Evolutionary conservation across 2,113 vertebrate genomes (phyloP).

Genomic region (Phoxinus phoxinus): DNA sequence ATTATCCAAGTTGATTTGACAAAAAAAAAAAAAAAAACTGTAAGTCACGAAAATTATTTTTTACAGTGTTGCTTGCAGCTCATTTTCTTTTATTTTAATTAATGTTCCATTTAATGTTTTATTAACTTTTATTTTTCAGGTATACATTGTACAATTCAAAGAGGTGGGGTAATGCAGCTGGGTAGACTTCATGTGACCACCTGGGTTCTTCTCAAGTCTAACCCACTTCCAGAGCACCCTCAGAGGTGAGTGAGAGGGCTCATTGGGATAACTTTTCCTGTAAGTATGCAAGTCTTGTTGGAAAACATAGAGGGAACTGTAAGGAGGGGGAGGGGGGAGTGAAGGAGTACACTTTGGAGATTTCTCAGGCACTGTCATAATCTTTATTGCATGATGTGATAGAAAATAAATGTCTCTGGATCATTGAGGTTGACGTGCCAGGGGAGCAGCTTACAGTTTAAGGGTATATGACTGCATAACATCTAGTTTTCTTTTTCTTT

Average conservation of each 20-base stretch:
- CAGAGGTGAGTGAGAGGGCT: neutral
- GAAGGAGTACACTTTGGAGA: neutral
- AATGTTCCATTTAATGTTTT: neutral
- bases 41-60: no score
- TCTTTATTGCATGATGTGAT: constrained; percentile 20
- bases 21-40: no score
- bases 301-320: neutral
- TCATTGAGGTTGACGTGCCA: neutral
- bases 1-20: no score
- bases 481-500: constrained; percentile 25
- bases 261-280: neutral
- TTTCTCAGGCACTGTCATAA: neutral
- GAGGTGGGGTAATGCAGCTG: neutral
- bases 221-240: neutral
- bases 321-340: no score
- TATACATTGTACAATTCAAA: constrained; percentile 7
- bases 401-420: constrained; percentile 19
- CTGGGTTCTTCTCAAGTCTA: neutral
- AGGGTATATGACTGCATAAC: constrained; percentile 9
- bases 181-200: neutral
- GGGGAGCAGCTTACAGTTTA: neutral
- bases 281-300: constrained; percentile 1
- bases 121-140: neutral
- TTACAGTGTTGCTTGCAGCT: neutral
- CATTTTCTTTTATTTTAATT: constrained; percentile 5